Percentiles rank a stretch among this genome's conserved stretches.
Conservation (phyloP, 2,113 vertebrate species). For the Psephotus haematonotus region DNA sequence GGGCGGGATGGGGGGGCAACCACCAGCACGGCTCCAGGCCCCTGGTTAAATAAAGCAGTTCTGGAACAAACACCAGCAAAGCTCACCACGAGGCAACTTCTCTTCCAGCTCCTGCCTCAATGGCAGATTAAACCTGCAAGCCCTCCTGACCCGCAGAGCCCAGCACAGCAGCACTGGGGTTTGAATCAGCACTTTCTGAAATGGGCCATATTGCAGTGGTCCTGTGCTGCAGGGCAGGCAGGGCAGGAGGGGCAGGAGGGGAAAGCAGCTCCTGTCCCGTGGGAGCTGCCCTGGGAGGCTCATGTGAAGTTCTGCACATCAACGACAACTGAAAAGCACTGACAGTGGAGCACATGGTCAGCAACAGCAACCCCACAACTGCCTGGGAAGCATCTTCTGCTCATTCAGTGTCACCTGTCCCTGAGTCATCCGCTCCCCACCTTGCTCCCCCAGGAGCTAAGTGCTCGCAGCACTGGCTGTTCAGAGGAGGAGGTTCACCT, state of each 20-base stretch:
- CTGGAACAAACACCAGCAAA: background rate
- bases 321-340: background rate
- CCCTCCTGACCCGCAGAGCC: fast-evolving
- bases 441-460: background rate
- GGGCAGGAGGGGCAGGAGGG: background rate
- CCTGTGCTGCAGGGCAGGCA: background rate
- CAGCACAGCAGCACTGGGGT: background rate
- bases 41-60: background rate
- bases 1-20: background rate
- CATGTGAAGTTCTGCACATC: background rate
- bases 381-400: background rate
- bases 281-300: background rate
- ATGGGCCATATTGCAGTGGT: background rate
- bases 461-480: background rate
- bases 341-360: background rate
- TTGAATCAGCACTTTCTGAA: conserved; percentile 6
- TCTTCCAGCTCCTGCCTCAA: background rate
- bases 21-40: background rate
- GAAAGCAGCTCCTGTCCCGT: background rate
- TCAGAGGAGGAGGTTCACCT: background rate
- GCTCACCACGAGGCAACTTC: background rate
- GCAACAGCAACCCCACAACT: background rate
- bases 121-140: background rate
- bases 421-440: fast-evolving
- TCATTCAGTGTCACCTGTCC: background rate